A percentile compares a stretch with the other conserved stretches of the same genome.
Evolutionary conservation across 2,888 invertebrate genomes (phyloP).

Genomic region (Mimas tiliae): DNA sequence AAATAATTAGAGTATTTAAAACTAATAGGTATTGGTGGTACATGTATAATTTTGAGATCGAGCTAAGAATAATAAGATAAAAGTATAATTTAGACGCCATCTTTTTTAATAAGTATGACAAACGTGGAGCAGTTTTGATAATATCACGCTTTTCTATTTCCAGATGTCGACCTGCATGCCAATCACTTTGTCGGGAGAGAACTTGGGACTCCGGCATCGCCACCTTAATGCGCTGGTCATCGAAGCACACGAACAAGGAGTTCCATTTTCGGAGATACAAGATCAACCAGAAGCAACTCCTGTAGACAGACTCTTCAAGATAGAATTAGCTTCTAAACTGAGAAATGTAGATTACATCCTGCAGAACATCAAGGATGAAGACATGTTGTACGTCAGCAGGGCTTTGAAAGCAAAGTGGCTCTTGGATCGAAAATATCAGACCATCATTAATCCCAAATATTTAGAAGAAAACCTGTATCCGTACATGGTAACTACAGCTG

Average conservation of each 20-base stretch:
- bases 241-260: conserved; percentile 33
- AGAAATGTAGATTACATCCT: conserved; percentile 58
- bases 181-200: conserved; percentile 52
- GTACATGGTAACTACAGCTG: conserved; percentile 59
- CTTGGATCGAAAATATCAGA: conserved; percentile 44
- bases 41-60: too few relatives aligned
- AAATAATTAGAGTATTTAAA: too few relatives aligned
- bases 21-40: too few relatives aligned
- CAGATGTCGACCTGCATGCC: conserved; percentile 48
- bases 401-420: conserved; percentile 65
- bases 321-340: conserved; percentile 60
- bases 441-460: conserved; percentile 59
- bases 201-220: conserved; percentile 56
- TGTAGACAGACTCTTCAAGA: conserved; percentile 64
- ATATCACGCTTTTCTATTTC: not conserved
- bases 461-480: conserved; percentile 61
- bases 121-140: too few relatives aligned
- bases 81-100: too few relatives aligned
- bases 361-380: conserved; percentile 57
- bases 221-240: conserved; percentile 53
- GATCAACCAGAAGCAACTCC: conserved; percentile 48
- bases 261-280: conserved; percentile 29
- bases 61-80: too few relatives aligned
- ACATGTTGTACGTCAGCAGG: conserved; percentile 67
- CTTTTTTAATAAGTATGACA: too few relatives aligned